Conservation (phyloP, 2,113 vertebrate species). For the Anoura caudifer region DNA sequence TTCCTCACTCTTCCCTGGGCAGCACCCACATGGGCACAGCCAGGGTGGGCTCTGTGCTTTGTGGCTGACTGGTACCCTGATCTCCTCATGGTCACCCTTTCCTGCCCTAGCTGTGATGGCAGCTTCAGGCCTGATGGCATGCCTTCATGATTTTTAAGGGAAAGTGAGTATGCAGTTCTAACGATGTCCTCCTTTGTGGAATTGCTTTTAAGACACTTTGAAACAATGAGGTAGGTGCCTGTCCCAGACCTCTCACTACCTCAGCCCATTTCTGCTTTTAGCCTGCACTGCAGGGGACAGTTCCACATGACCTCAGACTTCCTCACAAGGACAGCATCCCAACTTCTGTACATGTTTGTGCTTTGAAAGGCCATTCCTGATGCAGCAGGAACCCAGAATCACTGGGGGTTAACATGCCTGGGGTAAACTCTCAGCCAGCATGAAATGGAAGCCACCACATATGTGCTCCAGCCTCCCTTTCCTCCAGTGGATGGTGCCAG, state of each 20-base stretch:
- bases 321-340: too few species aligned
- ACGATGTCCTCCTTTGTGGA: not conserved
- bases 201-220: not conserved
- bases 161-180: not conserved
- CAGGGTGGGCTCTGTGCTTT: not conserved
- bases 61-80: not conserved
- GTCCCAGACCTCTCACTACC: not conserved
- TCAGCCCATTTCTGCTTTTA: not conserved
- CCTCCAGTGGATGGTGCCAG: not conserved
- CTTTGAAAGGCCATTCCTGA: not conserved
- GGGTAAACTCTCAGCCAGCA: not conserved
- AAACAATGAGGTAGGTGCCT: not conserved
- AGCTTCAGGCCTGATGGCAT: not conserved
- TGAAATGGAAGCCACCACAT: rapidly evolving
- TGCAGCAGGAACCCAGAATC: not conserved
- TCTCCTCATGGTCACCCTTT: not conserved
- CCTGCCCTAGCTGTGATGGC: not conserved
- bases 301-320: not conserved
- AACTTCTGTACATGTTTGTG: not conserved
- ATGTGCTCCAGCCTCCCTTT: not conserved
- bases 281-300: not conserved
- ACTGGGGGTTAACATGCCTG: rapidly evolving
- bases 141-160: not conserved
- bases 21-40: not conserved
- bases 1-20: not conserved